Evolutionary conservation across 2,113 vertebrate species (phyloP), one percentile per base, ranked within the genome.

Genomic region (Phodopus roborovskii): DNA sequence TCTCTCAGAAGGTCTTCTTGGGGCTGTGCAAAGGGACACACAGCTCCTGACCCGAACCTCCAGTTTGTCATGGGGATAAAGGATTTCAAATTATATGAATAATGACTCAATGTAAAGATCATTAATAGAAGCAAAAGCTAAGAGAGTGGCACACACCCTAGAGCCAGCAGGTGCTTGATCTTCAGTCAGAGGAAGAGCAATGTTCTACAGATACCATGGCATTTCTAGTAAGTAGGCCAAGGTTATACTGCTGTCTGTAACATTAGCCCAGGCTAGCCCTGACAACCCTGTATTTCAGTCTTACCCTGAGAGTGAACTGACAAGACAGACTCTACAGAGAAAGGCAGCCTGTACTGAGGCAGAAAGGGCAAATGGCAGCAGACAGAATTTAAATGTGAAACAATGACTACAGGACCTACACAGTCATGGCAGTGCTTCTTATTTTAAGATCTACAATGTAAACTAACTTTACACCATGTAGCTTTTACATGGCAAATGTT

Each of bases 341-440:
- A 89, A 94, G 50, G 48, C 45, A 94, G 50, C 62, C 30, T 79
- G 1, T 45, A 88, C 9, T 22, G 22, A 94, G 24, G 62, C 7
- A 83, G 79, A 28, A 16, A 13, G n/a, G 22, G n/a, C 13, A 15
- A 42, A 56, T 17, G 7, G 45, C 12, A 60, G 7, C 24, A 83
- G 39, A 62, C 60, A 48, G 62, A 85, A 89, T 75, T 92, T 91
- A 83, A 97, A 95, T 73, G 42, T 28, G 74, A 95, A 92, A 79
- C 0, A n/a, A n/a, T n/a, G n/a, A n/a, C n/a, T n/a, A 26, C 0
- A 62, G 66, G 84, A 81, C 15, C 28, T 39, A 77, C 20, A 96
- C 84, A 87, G 77, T 87, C 81, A 39, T 0, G 24, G 50, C 64
- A 64, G 33, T 81, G 89, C 93, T 90, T 75, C 56, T 84, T 60